A percentile compares a stretch with the other conserved stretches of the same genome.
These are phyloP conservation scores for Rhea americana DNA, from an alignment of 2,113 vertebrate genomes.

Conservation along the genomic window DNA sequence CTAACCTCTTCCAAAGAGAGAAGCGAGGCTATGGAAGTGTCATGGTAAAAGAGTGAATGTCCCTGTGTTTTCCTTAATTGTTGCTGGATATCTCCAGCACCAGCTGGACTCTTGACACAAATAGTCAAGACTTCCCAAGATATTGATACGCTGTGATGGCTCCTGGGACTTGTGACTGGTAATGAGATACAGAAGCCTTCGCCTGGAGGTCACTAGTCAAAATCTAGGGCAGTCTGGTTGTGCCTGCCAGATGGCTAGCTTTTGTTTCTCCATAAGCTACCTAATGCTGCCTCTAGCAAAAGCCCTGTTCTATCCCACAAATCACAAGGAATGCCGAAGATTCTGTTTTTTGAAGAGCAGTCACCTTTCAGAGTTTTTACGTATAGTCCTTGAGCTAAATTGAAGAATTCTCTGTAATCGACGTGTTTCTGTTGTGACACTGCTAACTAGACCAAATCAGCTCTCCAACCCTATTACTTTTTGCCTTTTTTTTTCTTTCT, in stretches of 20 bases:
- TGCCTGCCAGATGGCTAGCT: conserved; percentile 51
- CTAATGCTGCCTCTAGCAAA: not conserved
- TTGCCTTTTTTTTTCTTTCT: not conserved
- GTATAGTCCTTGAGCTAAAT: not conserved
- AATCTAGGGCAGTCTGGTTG: not conserved
- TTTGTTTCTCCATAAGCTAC: not conserved
- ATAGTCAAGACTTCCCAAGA: not conserved
- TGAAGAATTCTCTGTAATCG: not conserved
- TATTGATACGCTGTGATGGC: not conserved
- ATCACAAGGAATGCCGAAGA: not conserved
- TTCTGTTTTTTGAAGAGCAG: not conserved
- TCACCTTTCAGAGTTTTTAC: not conserved
- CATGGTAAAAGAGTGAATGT: too few relatives aligned
- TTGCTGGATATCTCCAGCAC: not conserved
- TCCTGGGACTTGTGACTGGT: not conserved
- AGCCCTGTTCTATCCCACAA: not conserved
- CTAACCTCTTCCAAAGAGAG: not conserved
- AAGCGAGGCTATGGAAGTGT: not conserved
- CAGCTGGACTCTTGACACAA: not conserved
- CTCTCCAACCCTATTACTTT: not conserved
- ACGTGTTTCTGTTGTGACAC: not conserved
- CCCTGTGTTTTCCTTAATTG: not conserved
- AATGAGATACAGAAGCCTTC: conserved; percentile 33
- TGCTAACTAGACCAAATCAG: not conserved
- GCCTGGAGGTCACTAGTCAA: conserved; percentile 25